Evolutionary conservation across 1,140 invertebrate genomes (phyloP), one percentile per base, ranked within the genome.

Genomic region (Calephelis nemesis): DNA sequence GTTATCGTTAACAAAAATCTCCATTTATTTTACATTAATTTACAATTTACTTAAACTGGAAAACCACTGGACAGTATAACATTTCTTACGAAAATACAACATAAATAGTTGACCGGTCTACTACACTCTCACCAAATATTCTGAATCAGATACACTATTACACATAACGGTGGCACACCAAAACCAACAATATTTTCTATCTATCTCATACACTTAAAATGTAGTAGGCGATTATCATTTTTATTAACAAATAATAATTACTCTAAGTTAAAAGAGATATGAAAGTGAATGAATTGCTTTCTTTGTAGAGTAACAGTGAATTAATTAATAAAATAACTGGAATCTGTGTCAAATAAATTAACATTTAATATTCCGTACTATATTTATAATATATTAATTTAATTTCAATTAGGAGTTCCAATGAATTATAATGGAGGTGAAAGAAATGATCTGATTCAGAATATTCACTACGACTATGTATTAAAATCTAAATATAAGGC

Each of bases 21-120:
- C 86, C 78, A 73, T 90, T 91, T 88, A 89, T 89, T 91, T 91
- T 91, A 91, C 88, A 89, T 87, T 87, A 91, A 87, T 91, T 90
- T 91, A 91, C 88, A 91, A 79, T 83, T 83, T 83, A 87, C 77
- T 85, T 82, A 86, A 74, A 78, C 75, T 79, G 75, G 79, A 82
- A 85, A 84, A 85, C 83, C 77, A 82, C 81, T 80, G 73, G 82
- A 87, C 86, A 85, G 86, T 85, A 84, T 85, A 87, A 89, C 83
- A 82, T 84, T 78, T 79, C 73, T 75, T 80, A 79, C 54, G 63
- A 75, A 76, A 76, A 74, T 73, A 78, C 73, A 73, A 73, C 74
- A 76, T 71, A 79, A 79, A 60, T 65, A 70, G 67, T 39, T 42
- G 58, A 60, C 30, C 58, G 58, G 58, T 60, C 12, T 42, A n/a